phyloP scores from a whole-genome alignment of 2,888 invertebrate species.

The Poecilobothrus nobilitatus region DNA sequence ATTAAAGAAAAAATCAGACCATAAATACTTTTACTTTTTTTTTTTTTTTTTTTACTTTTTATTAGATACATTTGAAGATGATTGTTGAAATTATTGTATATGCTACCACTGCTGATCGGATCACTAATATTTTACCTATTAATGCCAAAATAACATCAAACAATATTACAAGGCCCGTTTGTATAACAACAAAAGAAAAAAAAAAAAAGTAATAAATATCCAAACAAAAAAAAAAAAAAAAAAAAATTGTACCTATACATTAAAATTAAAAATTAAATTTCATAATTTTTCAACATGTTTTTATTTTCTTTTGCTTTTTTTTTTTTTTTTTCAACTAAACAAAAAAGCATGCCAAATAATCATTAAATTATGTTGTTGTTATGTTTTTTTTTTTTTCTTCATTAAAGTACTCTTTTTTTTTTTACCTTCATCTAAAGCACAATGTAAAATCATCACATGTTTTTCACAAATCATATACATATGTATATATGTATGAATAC shows the following conservation, averaged over 20 bases:
- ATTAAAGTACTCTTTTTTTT: background rate
- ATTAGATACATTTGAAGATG: no score
- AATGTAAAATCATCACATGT: no score
- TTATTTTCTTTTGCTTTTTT: no score
- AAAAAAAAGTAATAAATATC: background rate
- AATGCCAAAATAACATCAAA: background rate
- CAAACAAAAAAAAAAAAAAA: background rate
- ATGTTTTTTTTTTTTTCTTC: background rate
- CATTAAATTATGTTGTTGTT: background rate
- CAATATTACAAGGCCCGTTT: background rate
- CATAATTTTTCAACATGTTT: background rate
- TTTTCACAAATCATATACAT: background rate
- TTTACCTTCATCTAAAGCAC: no score
- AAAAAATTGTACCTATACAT: no score
- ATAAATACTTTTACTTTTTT: no score
- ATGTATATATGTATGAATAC: background rate
- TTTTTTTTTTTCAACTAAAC: background rate
- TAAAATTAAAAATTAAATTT: background rate
- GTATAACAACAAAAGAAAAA: background rate
- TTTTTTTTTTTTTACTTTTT: no score
- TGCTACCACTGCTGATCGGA: no score
- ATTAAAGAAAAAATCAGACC: no score
- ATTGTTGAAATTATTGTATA: no score
- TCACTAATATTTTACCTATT: background rate
- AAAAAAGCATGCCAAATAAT: slow-evolving; percentile 1